Percentiles rank a stretch among this genome's conserved stretches.
Evolutionary conservation across 2,888 invertebrate species (phyloP).

Genomic region (Dryomyza anilis): DNA sequence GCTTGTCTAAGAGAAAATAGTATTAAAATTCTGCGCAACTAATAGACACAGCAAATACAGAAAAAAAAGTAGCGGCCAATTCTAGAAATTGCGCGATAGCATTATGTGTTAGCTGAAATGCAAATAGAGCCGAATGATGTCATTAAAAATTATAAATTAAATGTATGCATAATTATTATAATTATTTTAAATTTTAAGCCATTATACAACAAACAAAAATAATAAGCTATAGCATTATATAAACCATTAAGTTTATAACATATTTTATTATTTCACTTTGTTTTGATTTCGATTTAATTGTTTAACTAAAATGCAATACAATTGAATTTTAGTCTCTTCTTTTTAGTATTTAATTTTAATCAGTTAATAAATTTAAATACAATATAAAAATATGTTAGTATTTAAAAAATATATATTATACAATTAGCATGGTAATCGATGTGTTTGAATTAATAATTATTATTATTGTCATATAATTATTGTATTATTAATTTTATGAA

Average conservation of each 20-base stretch:
- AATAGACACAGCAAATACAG: neutral
- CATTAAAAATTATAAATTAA: conserved; percentile 8
- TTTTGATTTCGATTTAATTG: neutral
- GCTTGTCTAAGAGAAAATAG: neutral
- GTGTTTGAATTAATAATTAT: neutral
- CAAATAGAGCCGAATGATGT: conserved; percentile 16
- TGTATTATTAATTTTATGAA: conserved; percentile 1
- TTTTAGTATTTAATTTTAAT: neutral
- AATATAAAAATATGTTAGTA: no score
- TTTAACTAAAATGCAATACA: neutral
- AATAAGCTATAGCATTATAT: neutral
- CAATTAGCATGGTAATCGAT: no score
- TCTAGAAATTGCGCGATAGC: neutral
- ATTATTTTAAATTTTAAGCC: neutral
- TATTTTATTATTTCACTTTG: conserved; percentile 1
- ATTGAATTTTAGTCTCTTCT: neutral
- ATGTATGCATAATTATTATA: conserved; percentile 8
- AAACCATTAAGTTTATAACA: neutral
- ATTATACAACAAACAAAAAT: neutral
- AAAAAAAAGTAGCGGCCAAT: neutral
- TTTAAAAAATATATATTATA: no score
- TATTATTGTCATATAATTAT: conserved; percentile 5
- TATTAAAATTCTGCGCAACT: neutral
- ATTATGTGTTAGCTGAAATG: conserved; percentile 14
- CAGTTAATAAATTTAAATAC: no score